Percentiles rank a stretch among this genome's conserved stretches.
Evolutionary conservation across 2,888 invertebrate species (phyloP).

Genomic region (Ectropis crepuscularia): DNA sequence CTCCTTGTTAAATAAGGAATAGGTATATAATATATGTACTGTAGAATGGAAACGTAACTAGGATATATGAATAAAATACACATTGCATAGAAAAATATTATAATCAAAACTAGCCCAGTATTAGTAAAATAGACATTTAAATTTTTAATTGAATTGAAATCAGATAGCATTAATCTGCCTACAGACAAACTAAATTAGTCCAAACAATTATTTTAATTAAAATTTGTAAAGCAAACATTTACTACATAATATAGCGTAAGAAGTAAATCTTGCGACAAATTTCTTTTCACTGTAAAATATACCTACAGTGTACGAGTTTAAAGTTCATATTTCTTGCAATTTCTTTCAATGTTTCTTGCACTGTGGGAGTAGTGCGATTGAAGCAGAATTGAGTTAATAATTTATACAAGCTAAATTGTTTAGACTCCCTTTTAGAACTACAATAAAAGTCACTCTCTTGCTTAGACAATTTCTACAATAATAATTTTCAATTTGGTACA

Average conservation of each 20-base stretch:
- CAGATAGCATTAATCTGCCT: slow-evolving; percentile 5
- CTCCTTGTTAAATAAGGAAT: too few relatives aligned
- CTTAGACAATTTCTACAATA: background rate
- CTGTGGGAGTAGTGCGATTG: too few relatives aligned
- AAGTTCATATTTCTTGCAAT: too few relatives aligned
- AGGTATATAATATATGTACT: background rate
- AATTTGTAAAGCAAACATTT: slow-evolving; percentile 5
- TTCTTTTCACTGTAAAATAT: too few relatives aligned
- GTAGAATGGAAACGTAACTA: background rate
- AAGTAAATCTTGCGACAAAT: too few relatives aligned
- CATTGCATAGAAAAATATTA: slow-evolving; percentile 59
- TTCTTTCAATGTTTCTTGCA: too few relatives aligned
- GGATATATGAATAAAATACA: slow-evolving; percentile 50
- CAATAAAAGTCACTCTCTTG: too few relatives aligned
- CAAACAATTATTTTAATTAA: slow-evolving; percentile 1
- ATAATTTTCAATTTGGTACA: slow-evolving; percentile 17
- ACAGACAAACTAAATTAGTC: background rate
- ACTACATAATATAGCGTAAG: background rate
- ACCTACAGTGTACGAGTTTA: too few relatives aligned
- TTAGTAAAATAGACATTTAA: slow-evolving; percentile 28
- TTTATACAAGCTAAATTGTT: too few relatives aligned
- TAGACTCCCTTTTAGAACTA: too few relatives aligned
- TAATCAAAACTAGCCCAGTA: slow-evolving; percentile 50
- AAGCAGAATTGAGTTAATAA: too few relatives aligned
- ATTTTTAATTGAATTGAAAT: slow-evolving; percentile 16